Conservation (phyloP, 2,888 invertebrate species). For the Andrena praecox region DNA sequence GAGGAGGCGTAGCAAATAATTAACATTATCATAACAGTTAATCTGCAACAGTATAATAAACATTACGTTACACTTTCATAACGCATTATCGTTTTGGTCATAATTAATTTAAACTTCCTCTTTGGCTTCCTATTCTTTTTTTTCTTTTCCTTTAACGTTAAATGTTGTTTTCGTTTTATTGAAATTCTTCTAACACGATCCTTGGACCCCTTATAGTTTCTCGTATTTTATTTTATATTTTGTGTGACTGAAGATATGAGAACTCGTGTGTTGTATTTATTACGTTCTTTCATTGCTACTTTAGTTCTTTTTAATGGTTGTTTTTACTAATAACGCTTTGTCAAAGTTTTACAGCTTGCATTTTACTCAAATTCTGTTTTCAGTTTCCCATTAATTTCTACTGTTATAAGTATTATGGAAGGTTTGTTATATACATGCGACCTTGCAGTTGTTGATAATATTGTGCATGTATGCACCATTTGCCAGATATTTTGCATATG, state of each 20-base stretch:
- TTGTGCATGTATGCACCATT: conserved; percentile 53
- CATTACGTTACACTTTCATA: neutral
- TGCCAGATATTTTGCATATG: conserved; percentile 40
- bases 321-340: conserved; percentile 51
- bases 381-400: conserved; percentile 48
- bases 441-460: conserved; percentile 15
- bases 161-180: conserved; percentile 21
- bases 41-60: neutral
- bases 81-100: neutral
- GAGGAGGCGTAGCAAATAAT: conserved; percentile 41
- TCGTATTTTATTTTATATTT: conserved; percentile 34
- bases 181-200: conserved; percentile 12
- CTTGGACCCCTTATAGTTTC: conserved; percentile 9
- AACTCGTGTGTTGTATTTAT: neutral
- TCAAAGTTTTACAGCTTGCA: conserved; percentile 36
- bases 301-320: conserved; percentile 37
- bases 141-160: neutral
- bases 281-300: conserved; percentile 14
- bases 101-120: conserved; percentile 28
- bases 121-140: conserved; percentile 43
- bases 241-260: conserved; percentile 1
- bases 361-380: conserved; percentile 25
- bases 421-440: conserved; percentile 40
- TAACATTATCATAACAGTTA: conserved; percentile 2
- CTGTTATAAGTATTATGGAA: conserved; percentile 32